Percentiles rank a stretch among this genome's conserved stretches.
Conservation (phyloP, 2,888 invertebrate species). For the Stictocephala bisonia region DNA sequence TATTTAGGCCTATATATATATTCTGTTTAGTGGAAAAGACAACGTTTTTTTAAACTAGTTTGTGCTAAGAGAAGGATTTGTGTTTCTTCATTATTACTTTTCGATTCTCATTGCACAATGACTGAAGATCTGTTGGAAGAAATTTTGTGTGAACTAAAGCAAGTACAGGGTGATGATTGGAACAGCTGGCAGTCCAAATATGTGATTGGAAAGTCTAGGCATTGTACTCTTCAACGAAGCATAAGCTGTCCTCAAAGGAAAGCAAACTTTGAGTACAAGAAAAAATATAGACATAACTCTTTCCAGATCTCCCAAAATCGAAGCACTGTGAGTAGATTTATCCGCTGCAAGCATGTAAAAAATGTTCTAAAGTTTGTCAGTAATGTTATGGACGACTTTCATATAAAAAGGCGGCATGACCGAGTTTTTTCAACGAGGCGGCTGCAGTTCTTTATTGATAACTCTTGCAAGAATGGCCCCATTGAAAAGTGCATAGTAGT, state of each 20-base stretch:
- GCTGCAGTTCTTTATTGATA: constrained; percentile 5
- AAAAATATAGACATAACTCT: neutral
- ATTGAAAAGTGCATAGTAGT: constrained; percentile 25
- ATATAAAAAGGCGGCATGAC: neutral
- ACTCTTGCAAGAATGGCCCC: neutral
- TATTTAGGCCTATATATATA: too few species aligned
- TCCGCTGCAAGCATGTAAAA: neutral
- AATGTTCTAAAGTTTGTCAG: neutral
- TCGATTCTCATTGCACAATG: too few species aligned
- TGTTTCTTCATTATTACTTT: too few species aligned
- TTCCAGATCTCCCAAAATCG: neutral
- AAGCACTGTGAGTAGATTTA: neutral
- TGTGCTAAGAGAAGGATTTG: too few species aligned
- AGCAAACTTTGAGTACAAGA: neutral
- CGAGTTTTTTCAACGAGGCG: constrained; percentile 12
- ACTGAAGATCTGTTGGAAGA: constrained; percentile 1
- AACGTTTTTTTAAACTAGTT: too few species aligned
- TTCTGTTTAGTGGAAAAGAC: too few species aligned
- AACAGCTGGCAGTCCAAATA: neutral
- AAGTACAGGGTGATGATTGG: constrained; percentile 5
- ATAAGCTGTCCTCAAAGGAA: neutral
- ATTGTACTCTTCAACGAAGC: neutral
- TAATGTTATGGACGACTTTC: neutral
- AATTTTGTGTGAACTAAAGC: neutral
- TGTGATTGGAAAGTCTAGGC: neutral